A percentile compares a stretch with the other conserved stretches of the same genome.
These are phyloP conservation scores for Trimorus sp. DNA, from an alignment of 2,888 invertebrate genomes.

Conservation along the genomic window DNA sequence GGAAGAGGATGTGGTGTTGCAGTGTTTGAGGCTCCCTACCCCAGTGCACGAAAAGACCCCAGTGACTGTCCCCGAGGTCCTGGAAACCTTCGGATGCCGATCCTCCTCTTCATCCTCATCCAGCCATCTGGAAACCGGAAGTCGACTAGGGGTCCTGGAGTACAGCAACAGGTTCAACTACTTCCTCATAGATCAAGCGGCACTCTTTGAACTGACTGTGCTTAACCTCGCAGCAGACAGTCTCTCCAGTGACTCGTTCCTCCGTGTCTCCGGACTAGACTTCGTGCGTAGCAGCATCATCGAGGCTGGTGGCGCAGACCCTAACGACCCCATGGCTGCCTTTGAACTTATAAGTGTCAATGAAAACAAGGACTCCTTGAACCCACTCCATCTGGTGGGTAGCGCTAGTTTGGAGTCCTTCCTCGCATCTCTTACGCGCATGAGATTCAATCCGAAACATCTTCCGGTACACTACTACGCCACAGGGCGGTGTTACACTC, in stretches of 20 bases:
- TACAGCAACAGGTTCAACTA: slow-evolving; percentile 84
- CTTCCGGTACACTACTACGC: slow-evolving; percentile 88
- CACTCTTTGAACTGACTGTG: slow-evolving; percentile 86
- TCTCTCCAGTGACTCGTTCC: slow-evolving; percentile 82
- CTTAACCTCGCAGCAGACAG: slow-evolving; percentile 81
- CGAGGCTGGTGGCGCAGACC: slow-evolving; percentile 87
- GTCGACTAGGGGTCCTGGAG: slow-evolving; percentile 83
- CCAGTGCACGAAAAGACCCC: slow-evolving; percentile 86
- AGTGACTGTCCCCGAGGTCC: slow-evolving; percentile 38
- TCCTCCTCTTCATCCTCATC: too few species aligned
- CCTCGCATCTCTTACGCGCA: slow-evolving; percentile 88
- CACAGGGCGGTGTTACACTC: slow-evolving; percentile 87
- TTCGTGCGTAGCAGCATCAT: slow-evolving; percentile 89
- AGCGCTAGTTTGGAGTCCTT: slow-evolving; percentile 88
- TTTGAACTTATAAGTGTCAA: slow-evolving; percentile 85
- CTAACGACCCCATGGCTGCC: slow-evolving; percentile 83
- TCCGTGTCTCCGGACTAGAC: slow-evolving; percentile 87
- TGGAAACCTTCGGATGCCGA: slow-evolving; percentile 67
- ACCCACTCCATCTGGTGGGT: slow-evolving; percentile 88
- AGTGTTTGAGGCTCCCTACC: slow-evolving; percentile 88
- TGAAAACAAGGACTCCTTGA: slow-evolving; percentile 83
- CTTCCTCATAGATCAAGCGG: slow-evolving; percentile 87
- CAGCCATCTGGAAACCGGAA: slow-evolving; percentile 81
- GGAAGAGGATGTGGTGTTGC: slow-evolving; percentile 87
- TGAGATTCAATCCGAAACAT: slow-evolving; percentile 84